Base-by-base conservation (phyloP, 2,113 vertebrate genomes). In the Eretmochelys imbricata region DNA sequence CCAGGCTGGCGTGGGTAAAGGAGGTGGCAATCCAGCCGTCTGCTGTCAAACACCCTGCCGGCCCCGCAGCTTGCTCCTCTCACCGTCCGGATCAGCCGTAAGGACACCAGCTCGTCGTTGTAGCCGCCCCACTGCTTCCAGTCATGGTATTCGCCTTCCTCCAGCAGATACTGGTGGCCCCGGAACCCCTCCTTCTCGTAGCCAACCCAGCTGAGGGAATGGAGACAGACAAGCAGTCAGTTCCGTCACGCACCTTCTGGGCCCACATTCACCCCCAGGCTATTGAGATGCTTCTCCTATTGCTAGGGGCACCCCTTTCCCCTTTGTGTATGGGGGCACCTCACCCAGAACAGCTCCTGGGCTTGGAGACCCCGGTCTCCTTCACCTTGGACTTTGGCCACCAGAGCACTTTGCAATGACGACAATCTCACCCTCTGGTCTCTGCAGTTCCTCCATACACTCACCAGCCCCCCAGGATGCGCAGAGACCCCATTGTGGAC, bases 81-180 rank as follows among this genome's bases (percentile, higher is more conserved):
- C 97, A 99, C 99, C 80, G 99, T 99, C 82, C 98, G 97, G 89
- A 99, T 99, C 94, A 99, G 98, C 80, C 99, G 97, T 1, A 99
- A 95, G 3, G 99, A 99, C 94, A 99, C 97, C 95, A 99, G 97
- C 93, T 98, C 98, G 17, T 98, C 57, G 35, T 98, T 84, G 31
- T 97, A 98, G 96, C 99, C 99, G 2, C 99, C 99, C 99, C 99
- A 99, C 10, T 99, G 98, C 84, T 98, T 98, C 99, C 99, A 99
- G 97, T 99, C 98, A 1, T 97, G 98, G 84, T 99, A 99, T n/a
- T 99, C 98, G 1, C 99, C 99, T 97, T 99, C 99, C 95, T 99
- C 99, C 97, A 99, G 98, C 94, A 99, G 98, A 97, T 99, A 99
- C 98, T 99, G 99, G 97, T 99, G 98, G 19, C 99, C 99, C 3